Conservation (phyloP, 2,888 invertebrate genomes). For the Biston betularia region DNA sequence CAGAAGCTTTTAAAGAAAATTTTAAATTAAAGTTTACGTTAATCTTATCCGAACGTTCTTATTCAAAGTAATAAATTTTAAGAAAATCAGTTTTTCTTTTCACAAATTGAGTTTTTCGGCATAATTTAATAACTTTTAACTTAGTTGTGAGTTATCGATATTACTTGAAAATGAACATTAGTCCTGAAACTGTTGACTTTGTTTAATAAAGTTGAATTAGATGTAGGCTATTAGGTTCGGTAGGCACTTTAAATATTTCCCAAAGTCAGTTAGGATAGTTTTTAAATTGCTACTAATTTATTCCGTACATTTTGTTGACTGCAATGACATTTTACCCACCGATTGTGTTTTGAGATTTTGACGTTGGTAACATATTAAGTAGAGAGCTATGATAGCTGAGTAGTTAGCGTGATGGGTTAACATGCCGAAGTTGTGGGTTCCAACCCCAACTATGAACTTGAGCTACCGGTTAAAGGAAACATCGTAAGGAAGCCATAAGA, state of each 20-base stretch:
- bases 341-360: too few relatives aligned
- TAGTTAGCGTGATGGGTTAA: too few relatives aligned
- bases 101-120: conserved; percentile 6
- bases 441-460: too few relatives aligned
- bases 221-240: background rate
- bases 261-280: too few relatives aligned
- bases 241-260: too few relatives aligned
- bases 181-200: conserved; percentile 13
- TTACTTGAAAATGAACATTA: conserved; percentile 18
- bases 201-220: background rate
- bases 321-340: too few relatives aligned
- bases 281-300: background rate
- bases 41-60: conserved; percentile 16
- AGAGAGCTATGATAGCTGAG: too few relatives aligned
- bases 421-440: too few relatives aligned
- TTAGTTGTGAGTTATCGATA: conserved; percentile 18
- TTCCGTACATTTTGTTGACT: too few relatives aligned
- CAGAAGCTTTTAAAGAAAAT: conserved; percentile 17
- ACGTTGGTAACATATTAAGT: too few relatives aligned
- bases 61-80: conserved; percentile 19
- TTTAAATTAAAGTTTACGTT: conserved; percentile 20
- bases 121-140: conserved; percentile 20
- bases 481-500: too few relatives aligned
- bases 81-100: conserved; percentile 17
- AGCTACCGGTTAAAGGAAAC: too few relatives aligned